Evolutionary conservation across 2,888 invertebrate species (phyloP).

Genomic region (Achlya flavicornis): DNA sequence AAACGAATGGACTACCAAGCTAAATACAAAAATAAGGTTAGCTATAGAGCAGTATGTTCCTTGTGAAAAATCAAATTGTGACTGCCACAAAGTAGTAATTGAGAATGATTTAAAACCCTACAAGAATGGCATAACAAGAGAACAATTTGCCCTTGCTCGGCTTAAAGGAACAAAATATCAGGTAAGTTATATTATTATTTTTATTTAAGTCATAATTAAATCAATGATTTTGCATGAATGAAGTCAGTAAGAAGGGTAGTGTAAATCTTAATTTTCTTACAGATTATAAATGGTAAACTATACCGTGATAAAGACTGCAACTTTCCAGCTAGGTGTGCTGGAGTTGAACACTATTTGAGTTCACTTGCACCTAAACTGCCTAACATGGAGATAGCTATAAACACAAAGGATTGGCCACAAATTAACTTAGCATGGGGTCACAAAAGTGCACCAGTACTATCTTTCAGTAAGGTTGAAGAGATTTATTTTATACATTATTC

Average conservation of each 20-base stretch:
- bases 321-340: conserved; percentile 96
- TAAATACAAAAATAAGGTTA: conserved; percentile 71
- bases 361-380: conserved; percentile 88
- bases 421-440: conserved; percentile 85
- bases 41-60: conserved; percentile 80
- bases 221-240: too few species aligned
- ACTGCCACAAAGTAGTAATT: conserved; percentile 86
- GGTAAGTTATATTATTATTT: conserved; percentile 40
- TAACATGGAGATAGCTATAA: conserved; percentile 93
- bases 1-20: conserved; percentile 69
- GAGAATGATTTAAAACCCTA: conserved; percentile 88
- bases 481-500: conserved; percentile 13
- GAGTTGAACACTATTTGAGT: conserved; percentile 94
- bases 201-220: too few species aligned
- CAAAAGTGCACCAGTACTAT: conserved; percentile 91
- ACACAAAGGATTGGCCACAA: conserved; percentile 97
- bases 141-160: conserved; percentile 85
- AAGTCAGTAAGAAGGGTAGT: background rate
- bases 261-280: conserved; percentile 78
- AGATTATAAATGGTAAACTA: conserved; percentile 91
- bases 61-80: conserved; percentile 84
- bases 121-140: conserved; percentile 87
- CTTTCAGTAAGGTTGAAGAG: conserved; percentile 93
- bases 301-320: conserved; percentile 93
- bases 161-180: conserved; percentile 74